Percentiles rank a stretch among this genome's conserved stretches.
phyloP scores from a whole-genome alignment of 2,797 vertebrate genomes.

The Dendrocincla tyrannina region DNA sequence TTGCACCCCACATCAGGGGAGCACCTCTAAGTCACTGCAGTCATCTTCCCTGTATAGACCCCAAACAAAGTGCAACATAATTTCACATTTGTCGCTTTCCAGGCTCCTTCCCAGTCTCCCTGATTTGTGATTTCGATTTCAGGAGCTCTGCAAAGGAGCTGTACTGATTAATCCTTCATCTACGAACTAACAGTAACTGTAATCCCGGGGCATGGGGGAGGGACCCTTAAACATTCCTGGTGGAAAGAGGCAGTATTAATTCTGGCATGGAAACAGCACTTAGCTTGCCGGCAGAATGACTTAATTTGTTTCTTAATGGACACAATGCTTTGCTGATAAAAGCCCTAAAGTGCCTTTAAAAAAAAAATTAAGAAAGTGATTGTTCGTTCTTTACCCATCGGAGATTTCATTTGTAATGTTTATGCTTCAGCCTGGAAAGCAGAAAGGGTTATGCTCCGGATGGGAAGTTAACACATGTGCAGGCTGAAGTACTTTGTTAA shows the following conservation, averaged over 20 bases:
- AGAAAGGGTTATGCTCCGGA: not conserved
- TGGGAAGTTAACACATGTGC: not conserved
- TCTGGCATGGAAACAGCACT: slow-evolving; percentile 59
- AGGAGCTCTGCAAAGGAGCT: slow-evolving; percentile 42
- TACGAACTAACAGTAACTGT: slow-evolving; percentile 58
- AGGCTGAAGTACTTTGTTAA: slow-evolving; percentile 12
- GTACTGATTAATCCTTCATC: slow-evolving; percentile 65
- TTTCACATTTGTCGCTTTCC: slow-evolving; percentile 50
- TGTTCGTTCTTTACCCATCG: slow-evolving; percentile 50
- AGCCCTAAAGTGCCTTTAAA: slow-evolving; percentile 62
- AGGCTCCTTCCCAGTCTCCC: slow-evolving; percentile 24
- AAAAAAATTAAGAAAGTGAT: slow-evolving; percentile 45
- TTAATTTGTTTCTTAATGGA: slow-evolving; percentile 73
- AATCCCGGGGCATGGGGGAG: slow-evolving; percentile 40
- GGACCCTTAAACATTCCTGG: slow-evolving; percentile 22
- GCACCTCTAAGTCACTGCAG: not conserved
- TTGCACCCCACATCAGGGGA: not conserved
- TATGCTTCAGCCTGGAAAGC: not conserved
- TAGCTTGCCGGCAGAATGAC: slow-evolving; percentile 48
- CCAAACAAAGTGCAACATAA: slow-evolving; percentile 26
- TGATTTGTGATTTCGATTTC: slow-evolving; percentile 73
- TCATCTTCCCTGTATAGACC: not conserved
- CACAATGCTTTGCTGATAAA: slow-evolving; percentile 62
- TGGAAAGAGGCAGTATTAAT: slow-evolving; percentile 51
- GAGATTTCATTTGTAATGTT: slow-evolving; percentile 56